Base-by-base conservation (phyloP, 2,113 vertebrate species). In the Acrocephalus arundinaceus region DNA sequence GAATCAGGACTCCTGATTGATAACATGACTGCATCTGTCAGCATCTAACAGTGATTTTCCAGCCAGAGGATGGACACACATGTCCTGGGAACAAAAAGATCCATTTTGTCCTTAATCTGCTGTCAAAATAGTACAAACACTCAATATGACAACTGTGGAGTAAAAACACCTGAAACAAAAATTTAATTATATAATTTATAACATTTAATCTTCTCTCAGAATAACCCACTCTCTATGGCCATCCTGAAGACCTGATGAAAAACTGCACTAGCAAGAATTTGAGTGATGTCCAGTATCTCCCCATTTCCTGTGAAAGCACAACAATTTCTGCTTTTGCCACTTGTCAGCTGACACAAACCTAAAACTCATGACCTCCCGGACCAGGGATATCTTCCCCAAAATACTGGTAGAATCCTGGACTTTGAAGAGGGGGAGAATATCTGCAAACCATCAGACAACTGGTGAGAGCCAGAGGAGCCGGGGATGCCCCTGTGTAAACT, bases 191-290 rank as follows among this genome's bases (percentile, higher is more conserved):
- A 3, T 37, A 0, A 37, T 61, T 55, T 76, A 52, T 84, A 84
- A 72, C 22, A 27, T 55, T 51, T 51, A 27, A 45, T 62, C 85
- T 37, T 89, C 14, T 83, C 83, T 72, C 97, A 98, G 98, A 89
- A 37, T 97, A 98, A 81, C 98, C 98, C 30, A 98, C 7, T 79
- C 24, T 63, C 43, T 25, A 11, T 24, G 49, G 19, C 98, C 97
- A 97, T 12, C 90, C 71, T 4, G 81, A 97, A 88, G 92, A 85
- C 28, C 94, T 97, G 96, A 94, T 81, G 95, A 89, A 62, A 61
- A 88, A 76, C 52, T 96, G 96, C 27, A 75, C 5, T 3, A 85
- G 33, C 58, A 86, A 8, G 65, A 89, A 65, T 13, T 8, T 18
- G 67, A 57, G 31, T 24, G n/a, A 51, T 62, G 39, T 73, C 51